A percentile compares a stretch with the other conserved stretches of the same genome.
Evolutionary conservation across 2,797 vertebrate species (phyloP).

Genomic region (Trachops cirrhosus): DNA sequence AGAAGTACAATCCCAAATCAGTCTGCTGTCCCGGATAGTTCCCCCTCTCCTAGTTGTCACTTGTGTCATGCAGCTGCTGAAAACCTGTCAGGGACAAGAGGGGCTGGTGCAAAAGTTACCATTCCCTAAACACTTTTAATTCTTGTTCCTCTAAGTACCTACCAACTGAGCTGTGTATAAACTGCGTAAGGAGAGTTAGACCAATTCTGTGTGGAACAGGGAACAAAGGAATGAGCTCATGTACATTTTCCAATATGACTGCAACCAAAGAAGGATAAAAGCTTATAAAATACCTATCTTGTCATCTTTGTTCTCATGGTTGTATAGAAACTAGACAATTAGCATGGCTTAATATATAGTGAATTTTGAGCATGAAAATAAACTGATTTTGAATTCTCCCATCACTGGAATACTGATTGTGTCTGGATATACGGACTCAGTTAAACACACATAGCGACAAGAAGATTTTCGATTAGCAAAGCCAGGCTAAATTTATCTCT

Average conservation of each 20-base stretch:
- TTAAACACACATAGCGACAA: background rate
- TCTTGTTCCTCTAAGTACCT: background rate
- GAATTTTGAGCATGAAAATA: conserved; percentile 10
- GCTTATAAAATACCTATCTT: background rate
- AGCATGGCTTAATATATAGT: background rate
- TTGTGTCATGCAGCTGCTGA: background rate
- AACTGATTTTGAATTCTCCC: background rate
- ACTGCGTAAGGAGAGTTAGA: background rate
- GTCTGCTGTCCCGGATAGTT: background rate
- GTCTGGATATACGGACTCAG: background rate
- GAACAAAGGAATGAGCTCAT: background rate
- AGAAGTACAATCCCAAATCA: background rate
- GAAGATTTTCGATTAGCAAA: conserved; percentile 58
- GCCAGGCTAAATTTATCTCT: conserved; percentile 64
- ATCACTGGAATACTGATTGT: background rate
- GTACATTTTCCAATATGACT: background rate
- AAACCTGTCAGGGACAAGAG: background rate
- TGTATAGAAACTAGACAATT: background rate
- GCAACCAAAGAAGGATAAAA: background rate
- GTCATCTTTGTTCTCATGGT: background rate
- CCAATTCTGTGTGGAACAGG: background rate
- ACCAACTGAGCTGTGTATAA: background rate
- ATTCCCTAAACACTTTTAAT: background rate
- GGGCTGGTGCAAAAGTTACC: background rate
- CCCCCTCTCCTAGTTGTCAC: background rate